Evolutionary conservation across 2,113 vertebrate species (phyloP).

Genomic region (Benitochromis conjunctus): DNA sequence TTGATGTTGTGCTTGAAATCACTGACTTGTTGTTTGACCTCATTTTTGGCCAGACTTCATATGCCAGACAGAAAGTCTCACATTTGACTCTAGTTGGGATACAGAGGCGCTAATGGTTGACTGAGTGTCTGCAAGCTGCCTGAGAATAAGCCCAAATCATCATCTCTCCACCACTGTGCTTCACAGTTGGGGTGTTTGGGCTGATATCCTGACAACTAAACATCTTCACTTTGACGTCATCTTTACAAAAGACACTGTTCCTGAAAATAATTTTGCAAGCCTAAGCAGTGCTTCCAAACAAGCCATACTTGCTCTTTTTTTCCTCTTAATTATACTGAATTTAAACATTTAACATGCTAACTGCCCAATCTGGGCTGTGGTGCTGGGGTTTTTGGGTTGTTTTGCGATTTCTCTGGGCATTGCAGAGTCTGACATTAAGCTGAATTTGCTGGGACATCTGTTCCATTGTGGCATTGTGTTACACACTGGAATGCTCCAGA

Average conservation of each 20-base stretch:
- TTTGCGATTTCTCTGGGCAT: not conserved
- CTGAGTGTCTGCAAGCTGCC: not conserved
- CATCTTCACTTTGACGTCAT: not conserved
- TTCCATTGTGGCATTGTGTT: not conserved
- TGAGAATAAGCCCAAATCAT: not conserved
- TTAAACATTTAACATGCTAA: not conserved
- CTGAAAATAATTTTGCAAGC: rapidly evolving
- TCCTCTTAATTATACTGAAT: not conserved
- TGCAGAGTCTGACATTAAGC: not conserved
- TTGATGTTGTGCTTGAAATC: not conserved
- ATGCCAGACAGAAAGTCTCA: not conserved
- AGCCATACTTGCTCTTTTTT: not conserved
- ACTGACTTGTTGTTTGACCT: not conserved
- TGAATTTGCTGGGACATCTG: not conserved
- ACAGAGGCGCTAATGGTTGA: not conserved
- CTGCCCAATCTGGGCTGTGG: not conserved
- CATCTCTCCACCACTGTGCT: not conserved
- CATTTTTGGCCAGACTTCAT: not conserved
- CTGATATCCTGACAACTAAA: not conserved
- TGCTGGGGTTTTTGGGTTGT: not conserved
- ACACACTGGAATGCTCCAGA: not conserved
- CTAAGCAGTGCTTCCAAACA: not conserved
- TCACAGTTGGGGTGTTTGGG: not conserved
- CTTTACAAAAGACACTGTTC: not conserved
- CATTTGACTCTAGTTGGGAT: not conserved